phyloP scores from a whole-genome alignment of 2,113 vertebrate species.

The Muntiacus reevesi region DNA sequence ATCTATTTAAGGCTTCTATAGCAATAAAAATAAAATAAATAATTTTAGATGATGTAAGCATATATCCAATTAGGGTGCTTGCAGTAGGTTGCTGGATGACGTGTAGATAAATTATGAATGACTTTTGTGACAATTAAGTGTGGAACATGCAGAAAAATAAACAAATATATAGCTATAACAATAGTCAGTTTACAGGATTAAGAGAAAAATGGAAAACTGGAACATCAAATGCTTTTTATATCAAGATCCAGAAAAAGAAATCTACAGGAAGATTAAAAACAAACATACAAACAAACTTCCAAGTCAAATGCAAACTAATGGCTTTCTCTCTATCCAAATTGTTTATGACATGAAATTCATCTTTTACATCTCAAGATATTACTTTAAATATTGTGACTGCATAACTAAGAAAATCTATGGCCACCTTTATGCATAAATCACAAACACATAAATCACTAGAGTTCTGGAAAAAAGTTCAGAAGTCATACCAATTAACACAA shows the following conservation, averaged over 20 bases:
- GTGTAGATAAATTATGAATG: not conserved
- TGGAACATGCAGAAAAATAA: conserved; percentile 24
- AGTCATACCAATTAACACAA: not conserved
- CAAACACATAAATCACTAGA: not conserved
- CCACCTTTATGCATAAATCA: conserved; percentile 1
- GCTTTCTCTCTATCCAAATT: not conserved
- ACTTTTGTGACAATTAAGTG: not conserved
- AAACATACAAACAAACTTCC: not conserved
- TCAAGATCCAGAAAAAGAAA: not conserved
- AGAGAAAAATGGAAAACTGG: not conserved
- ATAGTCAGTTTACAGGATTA: not conserved
- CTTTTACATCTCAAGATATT: not conserved
- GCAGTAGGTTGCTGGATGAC: not conserved
- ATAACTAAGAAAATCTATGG: not conserved
- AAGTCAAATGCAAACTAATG: conserved; percentile 24
- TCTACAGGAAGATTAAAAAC: not conserved
- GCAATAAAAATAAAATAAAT: not conserved
- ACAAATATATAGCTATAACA: not conserved
- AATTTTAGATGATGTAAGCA: not conserved
- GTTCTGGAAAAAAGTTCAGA: not conserved
- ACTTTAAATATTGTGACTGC: not conserved
- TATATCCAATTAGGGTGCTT: not conserved
- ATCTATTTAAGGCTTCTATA: not conserved
- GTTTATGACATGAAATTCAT: not conserved
- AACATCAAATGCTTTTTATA: not conserved